Percentiles rank a stretch among this genome's conserved stretches.
Conservation (phyloP, 2,888 invertebrate genomes). For the Rhamnusium bicolor region DNA sequence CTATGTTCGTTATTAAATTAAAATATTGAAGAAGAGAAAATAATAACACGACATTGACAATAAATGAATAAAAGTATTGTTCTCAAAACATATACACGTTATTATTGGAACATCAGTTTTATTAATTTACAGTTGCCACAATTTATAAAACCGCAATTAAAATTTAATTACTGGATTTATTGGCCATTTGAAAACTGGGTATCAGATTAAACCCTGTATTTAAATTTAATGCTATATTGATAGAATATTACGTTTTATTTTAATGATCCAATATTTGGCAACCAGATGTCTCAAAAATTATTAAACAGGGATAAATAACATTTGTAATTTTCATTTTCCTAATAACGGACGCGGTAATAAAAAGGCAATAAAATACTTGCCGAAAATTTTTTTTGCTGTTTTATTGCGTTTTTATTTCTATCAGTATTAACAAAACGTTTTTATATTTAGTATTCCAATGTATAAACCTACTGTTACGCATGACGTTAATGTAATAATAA, state of each 20-base stretch:
- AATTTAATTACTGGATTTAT: constrained; percentile 13
- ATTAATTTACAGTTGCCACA: constrained; percentile 14
- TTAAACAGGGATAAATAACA: neutral
- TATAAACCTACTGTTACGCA: neutral
- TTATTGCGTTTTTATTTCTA: neutral
- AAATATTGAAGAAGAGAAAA: neutral
- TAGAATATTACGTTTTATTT: neutral
- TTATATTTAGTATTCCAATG: neutral
- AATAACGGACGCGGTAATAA: neutral
- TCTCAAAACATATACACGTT: neutral
- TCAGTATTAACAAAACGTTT: neutral
- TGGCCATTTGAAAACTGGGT: neutral
- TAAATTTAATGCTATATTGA: neutral
- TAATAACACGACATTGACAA: neutral
- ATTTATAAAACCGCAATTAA: constrained; percentile 5
- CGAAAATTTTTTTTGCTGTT: neutral
- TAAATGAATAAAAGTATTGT: neutral
- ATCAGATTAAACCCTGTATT: neutral
- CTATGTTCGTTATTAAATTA: neutral
- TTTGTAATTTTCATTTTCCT: neutral
- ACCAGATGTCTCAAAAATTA: neutral
- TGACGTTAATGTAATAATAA: neutral
- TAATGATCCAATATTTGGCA: neutral
- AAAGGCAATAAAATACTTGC: neutral
- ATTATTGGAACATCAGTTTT: constrained; percentile 5